Evolutionary conservation across 2,888 invertebrate species (phyloP).

Genomic region (Deilephila porcellus): DNA sequence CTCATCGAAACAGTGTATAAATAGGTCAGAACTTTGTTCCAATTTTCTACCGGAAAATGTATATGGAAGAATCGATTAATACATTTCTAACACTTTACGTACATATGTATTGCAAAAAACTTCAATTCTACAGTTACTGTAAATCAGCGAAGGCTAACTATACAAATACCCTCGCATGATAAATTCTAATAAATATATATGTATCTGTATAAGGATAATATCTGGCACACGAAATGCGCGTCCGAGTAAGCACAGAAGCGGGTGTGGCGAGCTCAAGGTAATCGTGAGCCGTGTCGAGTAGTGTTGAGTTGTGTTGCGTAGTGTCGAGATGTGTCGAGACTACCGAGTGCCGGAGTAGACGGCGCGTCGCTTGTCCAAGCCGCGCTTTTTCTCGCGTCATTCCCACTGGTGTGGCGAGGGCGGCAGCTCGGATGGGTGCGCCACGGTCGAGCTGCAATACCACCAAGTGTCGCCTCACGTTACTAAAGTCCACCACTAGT

Average conservation of each 20-base stretch:
- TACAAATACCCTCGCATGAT: not conserved
- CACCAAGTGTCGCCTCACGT: constrained; percentile 46
- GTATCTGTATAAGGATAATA: not conserved
- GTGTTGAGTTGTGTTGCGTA: not conserved
- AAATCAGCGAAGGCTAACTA: not conserved
- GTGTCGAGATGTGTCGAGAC: constrained; percentile 30
- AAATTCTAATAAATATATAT: not conserved
- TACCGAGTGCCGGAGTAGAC: constrained; percentile 63
- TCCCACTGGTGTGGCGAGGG: constrained; percentile 99
- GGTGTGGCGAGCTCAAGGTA: not conserved
- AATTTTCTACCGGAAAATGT: not conserved
- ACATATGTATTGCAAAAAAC: not conserved
- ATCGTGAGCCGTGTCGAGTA: not conserved
- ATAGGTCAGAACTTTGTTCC: not conserved
- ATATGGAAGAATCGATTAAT: constrained; percentile 7
- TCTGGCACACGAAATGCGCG: not conserved
- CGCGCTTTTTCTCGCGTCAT: constrained; percentile 87
- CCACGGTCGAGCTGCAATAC: constrained; percentile 95
- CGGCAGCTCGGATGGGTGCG: constrained; percentile 98
- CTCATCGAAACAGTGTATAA: constrained; percentile 11
- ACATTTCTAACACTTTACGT: not conserved
- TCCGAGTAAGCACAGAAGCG: constrained; percentile 1
- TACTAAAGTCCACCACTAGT: constrained; percentile 39
- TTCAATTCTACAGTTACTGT: not conserved
- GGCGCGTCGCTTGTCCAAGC: constrained; percentile 65